Evolutionary conservation across 1,140 invertebrate species (phyloP).

Genomic region (Nylanderia fulva): DNA sequence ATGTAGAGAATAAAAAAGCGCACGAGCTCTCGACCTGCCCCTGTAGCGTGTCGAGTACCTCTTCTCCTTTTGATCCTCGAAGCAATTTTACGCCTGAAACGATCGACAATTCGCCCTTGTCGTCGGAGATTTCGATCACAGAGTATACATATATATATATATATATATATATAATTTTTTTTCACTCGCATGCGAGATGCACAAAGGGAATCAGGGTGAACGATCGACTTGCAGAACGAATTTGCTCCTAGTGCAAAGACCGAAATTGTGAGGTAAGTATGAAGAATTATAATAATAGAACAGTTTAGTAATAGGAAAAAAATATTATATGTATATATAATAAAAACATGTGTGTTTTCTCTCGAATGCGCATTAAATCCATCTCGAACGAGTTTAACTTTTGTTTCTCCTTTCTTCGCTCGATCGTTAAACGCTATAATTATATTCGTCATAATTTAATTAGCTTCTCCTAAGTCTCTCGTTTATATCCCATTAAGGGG

Average conservation of each 20-base stretch:
- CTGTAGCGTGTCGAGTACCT: conserved; percentile 46
- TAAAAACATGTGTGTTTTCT: not conserved
- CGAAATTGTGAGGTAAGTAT: not conserved
- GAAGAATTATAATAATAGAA: not conserved
- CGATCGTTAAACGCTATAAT: too few relatives aligned
- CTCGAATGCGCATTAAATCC: not conserved
- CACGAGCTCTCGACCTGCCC: conserved; percentile 47
- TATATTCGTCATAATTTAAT: not conserved
- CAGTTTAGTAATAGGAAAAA: not conserved
- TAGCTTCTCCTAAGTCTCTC: not conserved
- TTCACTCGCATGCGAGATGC: not conserved
- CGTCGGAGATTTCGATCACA: conserved; percentile 42
- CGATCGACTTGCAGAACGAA: conserved; percentile 8
- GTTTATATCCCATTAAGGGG: too few relatives aligned
- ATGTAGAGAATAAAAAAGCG: conserved; percentile 70
- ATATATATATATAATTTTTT: not conserved
- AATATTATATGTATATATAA: not conserved
- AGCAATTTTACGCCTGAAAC: not conserved
- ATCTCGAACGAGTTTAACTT: too few relatives aligned
- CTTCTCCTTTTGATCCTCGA: conserved; percentile 17
- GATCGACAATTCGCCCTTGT: not conserved
- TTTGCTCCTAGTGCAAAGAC: not conserved
- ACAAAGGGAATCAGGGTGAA: not conserved
- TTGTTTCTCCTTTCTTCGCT: too few relatives aligned
- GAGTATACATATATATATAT: not conserved